Percentiles rank a stretch among this genome's conserved stretches.
Evolutionary conservation across 2,797 vertebrate species (phyloP).

Genomic region (Onychomys leucogaster): DNA sequence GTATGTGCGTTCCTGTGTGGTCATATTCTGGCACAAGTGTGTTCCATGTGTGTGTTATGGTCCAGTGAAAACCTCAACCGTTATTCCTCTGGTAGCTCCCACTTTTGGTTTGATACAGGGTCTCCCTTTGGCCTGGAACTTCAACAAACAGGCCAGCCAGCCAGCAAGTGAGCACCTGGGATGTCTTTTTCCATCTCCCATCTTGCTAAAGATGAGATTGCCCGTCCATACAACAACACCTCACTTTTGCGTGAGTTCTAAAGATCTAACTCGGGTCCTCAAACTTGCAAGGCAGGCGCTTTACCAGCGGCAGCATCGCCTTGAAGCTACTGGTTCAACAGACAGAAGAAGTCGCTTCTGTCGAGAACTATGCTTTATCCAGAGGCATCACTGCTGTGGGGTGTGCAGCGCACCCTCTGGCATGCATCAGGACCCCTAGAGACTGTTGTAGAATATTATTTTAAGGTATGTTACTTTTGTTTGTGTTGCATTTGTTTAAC

Average conservation of each 20-base stretch:
- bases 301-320: background rate
- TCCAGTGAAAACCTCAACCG: background rate
- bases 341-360: background rate
- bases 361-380: background rate
- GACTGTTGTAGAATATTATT: too few species aligned
- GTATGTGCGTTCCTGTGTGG: background rate
- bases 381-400: rapidly evolving
- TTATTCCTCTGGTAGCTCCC: background rate
- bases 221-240: background rate
- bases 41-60: background rate
- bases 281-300: background rate
- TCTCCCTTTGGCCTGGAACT: background rate
- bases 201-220: background rate
- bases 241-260: background rate
- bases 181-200: background rate
- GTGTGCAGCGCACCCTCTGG: rapidly evolving
- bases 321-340: background rate
- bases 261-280: background rate
- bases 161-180: background rate
- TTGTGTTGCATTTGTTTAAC: too few species aligned
- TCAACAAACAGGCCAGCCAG: background rate
- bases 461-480: too few species aligned
- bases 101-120: background rate
- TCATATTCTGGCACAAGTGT: background rate
- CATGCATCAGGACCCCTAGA: too few species aligned